Evolutionary conservation across 53 echinoderm and acorn worm genomes (phyloP).

Genomic region (Hippasteria phrygiana): DNA sequence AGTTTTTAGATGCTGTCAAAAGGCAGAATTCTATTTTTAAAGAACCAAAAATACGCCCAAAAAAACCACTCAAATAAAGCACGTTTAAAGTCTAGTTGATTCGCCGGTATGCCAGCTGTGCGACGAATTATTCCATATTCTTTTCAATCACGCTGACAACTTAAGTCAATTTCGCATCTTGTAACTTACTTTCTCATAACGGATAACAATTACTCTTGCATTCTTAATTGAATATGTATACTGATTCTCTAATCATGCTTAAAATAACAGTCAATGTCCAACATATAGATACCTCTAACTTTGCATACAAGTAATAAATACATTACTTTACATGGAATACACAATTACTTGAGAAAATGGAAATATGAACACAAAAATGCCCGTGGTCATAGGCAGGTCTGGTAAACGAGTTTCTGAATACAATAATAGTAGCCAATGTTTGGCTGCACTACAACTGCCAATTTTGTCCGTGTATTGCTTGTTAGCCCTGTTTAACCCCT

Average conservation of each 20-base stretch:
- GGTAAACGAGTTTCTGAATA: background rate
- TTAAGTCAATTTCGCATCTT: background rate
- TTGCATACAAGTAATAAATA: background rate
- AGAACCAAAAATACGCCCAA: too few relatives aligned
- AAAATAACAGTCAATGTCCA: background rate
- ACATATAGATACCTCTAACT: background rate
- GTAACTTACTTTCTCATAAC: background rate
- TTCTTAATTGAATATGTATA: background rate
- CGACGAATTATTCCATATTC: background rate
- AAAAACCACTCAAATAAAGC: too few relatives aligned
- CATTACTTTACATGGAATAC: slow-evolving; percentile 18
- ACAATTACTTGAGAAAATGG: background rate
- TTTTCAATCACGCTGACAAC: too few relatives aligned
- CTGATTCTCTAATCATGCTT: slow-evolving; percentile 1
- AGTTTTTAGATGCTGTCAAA: too few relatives aligned
- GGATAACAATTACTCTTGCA: too few relatives aligned
- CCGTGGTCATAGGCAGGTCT: background rate
- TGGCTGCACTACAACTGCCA: too few relatives aligned
- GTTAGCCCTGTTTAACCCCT: too few relatives aligned
- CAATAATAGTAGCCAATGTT: background rate
- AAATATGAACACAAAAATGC: background rate
- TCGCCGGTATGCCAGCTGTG: background rate
- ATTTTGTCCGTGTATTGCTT: too few relatives aligned
- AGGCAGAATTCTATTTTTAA: too few relatives aligned
- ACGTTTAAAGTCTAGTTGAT: too few relatives aligned